phyloP scores from a whole-genome alignment of 2,113 vertebrate species.

The Trematocara macrostoma region DNA sequence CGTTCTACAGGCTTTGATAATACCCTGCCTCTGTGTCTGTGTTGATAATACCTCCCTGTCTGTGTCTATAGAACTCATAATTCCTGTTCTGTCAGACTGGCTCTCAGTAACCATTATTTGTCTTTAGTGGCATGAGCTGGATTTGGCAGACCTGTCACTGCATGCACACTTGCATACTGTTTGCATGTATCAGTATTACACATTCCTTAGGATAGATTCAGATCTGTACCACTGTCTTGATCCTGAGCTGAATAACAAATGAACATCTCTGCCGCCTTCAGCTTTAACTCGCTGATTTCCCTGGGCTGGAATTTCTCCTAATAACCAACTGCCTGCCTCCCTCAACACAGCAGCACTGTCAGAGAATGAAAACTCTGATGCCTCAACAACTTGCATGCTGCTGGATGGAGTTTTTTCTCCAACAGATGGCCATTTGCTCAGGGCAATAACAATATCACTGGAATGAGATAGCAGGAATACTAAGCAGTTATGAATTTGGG shows the following conservation, averaged over 20 bases:
- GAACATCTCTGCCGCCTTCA: slow-evolving; percentile 2
- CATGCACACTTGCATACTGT: background rate
- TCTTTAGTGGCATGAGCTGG: background rate
- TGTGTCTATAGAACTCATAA: background rate
- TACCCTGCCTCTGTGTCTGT: background rate
- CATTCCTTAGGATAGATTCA: background rate
- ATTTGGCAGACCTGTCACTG: background rate
- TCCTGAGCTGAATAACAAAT: slow-evolving; percentile 20
- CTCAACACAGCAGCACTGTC: background rate
- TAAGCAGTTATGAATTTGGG: slow-evolving; percentile 8
- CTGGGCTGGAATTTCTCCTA: background rate
- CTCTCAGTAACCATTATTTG: background rate
- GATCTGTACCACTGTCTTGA: slow-evolving; percentile 10
- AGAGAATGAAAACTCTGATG: slow-evolving; percentile 24
- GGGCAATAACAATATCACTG: slow-evolving; percentile 17
- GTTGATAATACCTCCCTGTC: background rate
- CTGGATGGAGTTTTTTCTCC: slow-evolving; percentile 18
- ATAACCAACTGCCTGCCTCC: slow-evolving; percentile 4
- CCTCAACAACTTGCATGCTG: slow-evolving; percentile 10
- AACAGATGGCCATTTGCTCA: slow-evolving; percentile 51
- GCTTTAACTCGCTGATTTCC: slow-evolving; percentile 14
- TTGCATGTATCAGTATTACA: background rate
- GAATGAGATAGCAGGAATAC: slow-evolving; percentile 12
- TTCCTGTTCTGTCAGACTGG: background rate
- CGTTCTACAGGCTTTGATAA: background rate